Percentiles rank a stretch among this genome's conserved stretches.
Conservation (phyloP, 2,797 vertebrate species). For the Acanthopagrus latus region DNA sequence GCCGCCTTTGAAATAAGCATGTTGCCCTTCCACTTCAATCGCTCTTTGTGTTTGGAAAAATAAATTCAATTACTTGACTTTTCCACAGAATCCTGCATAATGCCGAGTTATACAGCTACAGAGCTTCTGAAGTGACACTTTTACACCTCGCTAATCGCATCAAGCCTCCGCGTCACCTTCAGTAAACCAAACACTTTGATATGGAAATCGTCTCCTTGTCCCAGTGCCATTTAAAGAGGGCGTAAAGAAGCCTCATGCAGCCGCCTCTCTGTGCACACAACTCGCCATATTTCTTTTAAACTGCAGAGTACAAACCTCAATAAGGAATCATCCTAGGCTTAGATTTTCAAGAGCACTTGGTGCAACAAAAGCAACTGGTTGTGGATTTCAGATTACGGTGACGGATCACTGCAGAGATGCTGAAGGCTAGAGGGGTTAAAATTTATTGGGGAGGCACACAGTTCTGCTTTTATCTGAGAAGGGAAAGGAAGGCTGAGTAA, state of each 20-base stretch:
- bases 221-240: slow-evolving; percentile 48
- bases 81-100: slow-evolving; percentile 36
- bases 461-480: slow-evolving; percentile 39
- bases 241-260: slow-evolving; percentile 42
- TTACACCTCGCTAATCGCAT: slow-evolving; percentile 56
- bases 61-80: slow-evolving; percentile 53
- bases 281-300: slow-evolving; percentile 52
- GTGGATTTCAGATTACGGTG: slow-evolving; percentile 53
- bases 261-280: slow-evolving; percentile 54
- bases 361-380: slow-evolving; percentile 65
- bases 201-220: slow-evolving; percentile 62
- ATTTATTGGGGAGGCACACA: slow-evolving; percentile 48
- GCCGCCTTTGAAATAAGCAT: background rate
- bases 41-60: slow-evolving; percentile 39
- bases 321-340: slow-evolving; percentile 52
- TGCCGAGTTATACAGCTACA: slow-evolving; percentile 25
- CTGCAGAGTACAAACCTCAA: slow-evolving; percentile 56
- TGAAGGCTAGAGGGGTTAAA: slow-evolving; percentile 24
- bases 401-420: slow-evolving; percentile 52
- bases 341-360: slow-evolving; percentile 44
- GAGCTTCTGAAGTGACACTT: slow-evolving; percentile 62
- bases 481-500: slow-evolving; percentile 47
- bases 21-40: slow-evolving; percentile 21
- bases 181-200: slow-evolving; percentile 68
- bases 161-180: slow-evolving; percentile 41